phyloP scores from a whole-genome alignment of 2,113 vertebrate genomes.

The Gadus macrocephalus region DNA sequence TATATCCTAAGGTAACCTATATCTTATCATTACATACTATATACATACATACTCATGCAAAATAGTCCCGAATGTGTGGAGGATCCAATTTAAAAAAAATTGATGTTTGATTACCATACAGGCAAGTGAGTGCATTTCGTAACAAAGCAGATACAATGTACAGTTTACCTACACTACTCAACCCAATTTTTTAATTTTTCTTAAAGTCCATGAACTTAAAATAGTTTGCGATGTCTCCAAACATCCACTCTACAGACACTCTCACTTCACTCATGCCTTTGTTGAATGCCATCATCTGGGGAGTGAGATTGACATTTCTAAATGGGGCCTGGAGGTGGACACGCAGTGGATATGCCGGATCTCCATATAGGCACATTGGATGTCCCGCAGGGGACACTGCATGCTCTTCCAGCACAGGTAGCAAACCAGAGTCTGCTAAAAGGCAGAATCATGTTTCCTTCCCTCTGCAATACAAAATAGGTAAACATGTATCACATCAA shows the following conservation, averaged over 20 bases:
- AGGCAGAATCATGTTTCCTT: conserved; percentile 1
- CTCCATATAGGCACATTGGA: conserved; percentile 4
- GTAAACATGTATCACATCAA: background rate
- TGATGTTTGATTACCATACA: too few relatives aligned
- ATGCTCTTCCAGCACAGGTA: conserved; percentile 3
- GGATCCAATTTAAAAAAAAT: too few relatives aligned
- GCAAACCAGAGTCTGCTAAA: conserved; percentile 1
- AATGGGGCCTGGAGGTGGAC: conserved; percentile 11
- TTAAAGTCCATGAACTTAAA: background rate
- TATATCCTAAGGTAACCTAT: too few relatives aligned
- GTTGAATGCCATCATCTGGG: conserved; percentile 6
- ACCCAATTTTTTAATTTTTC: too few relatives aligned
- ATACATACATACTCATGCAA: too few relatives aligned
- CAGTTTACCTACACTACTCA: too few relatives aligned
- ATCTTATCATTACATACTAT: too few relatives aligned
- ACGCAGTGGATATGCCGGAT: conserved; percentile 8
- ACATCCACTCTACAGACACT: conserved; percentile 9
- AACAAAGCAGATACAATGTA: too few relatives aligned
- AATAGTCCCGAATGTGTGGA: too few relatives aligned
- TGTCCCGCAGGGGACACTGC: background rate
- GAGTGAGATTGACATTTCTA: conserved; percentile 1
- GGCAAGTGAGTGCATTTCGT: too few relatives aligned
- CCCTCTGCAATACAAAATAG: background rate
- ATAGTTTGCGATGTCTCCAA: conserved; percentile 9
- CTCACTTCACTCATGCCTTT: conserved; percentile 14